Percentiles rank a stretch among this genome's conserved stretches.
Conservation (phyloP, 1,140 invertebrate genomes). For the Phymorhynchus buccinoides region DNA sequence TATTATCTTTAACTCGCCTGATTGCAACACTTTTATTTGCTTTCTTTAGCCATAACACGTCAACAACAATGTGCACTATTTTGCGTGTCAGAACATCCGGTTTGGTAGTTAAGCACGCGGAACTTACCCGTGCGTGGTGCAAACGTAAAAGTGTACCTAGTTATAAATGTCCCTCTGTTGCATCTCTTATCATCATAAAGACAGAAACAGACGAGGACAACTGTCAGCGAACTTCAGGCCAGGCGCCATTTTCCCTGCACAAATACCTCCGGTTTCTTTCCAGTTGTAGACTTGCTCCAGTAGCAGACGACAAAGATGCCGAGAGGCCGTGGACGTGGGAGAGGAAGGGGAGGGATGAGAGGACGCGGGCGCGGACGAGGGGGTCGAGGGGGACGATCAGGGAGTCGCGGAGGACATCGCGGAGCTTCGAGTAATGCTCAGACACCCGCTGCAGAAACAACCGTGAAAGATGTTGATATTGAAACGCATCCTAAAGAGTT, state of each 20-base stretch:
- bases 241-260: neutral
- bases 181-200: neutral
- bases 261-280: neutral
- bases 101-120: neutral
- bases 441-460: conserved; percentile 8
- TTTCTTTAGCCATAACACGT: neutral
- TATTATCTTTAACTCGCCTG: neutral
- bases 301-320: conserved; percentile 32
- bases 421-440: conserved; percentile 23
- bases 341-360: conserved; percentile 21
- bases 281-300: too few relatives aligned
- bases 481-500: conserved; percentile 58
- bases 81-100: neutral
- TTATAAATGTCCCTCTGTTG: neutral
- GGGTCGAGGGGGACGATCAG: conserved; percentile 36
- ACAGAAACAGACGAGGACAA: neutral
- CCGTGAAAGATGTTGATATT: conserved; percentile 47
- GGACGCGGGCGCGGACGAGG: conserved; percentile 49
- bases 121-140: neutral
- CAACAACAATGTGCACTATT: neutral
- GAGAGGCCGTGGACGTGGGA: neutral
- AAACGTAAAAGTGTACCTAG: neutral
- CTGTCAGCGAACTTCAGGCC: conserved; percentile 4
- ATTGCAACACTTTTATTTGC: neutral
- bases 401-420: neutral